Base-by-base conservation (phyloP, 92 coral and sea anemone species). In the Ricordea florida region DNA sequence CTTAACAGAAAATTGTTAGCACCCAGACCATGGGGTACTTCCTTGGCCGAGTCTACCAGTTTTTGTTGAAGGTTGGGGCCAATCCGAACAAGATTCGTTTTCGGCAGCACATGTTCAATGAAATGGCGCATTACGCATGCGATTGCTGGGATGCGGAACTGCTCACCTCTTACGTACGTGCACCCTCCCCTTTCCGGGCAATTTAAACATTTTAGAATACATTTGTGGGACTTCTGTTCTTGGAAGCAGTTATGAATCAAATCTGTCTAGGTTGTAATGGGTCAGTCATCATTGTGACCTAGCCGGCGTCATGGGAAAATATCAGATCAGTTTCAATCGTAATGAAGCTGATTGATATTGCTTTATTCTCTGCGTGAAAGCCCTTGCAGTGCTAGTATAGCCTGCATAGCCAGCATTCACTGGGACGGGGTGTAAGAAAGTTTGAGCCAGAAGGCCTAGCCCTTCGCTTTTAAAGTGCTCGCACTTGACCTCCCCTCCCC, bases 121-220 rank as follows among this genome's bases (percentile, higher is more conserved):
- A 94, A 64, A 94, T 94, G 98, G 98, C 98, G 8, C 98, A 94
- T 68, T 94, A 94, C 48, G 98, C 98, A 6, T 94, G 98, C 59
- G 98, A 94, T 59, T 94, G 98, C 59, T 94, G 98, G 98, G 98
- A 94, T 60, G 97, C 96, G 4, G 98, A 94, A 72, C 89, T 94
- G 18, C 87, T 84, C 43, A 94, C 92, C 29, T 94, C 98, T 11
- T 94, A 85, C 71, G 98, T 94, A 61, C 88, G 98, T 74, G 10
- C 15, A 14, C 11, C 16, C 30, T 70, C 10, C 2, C 23, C 42
- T 16, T 4, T 33, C n/a, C 10, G 30, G 11, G n/a, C n/a, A n/a
- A n/a, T n/a, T n/a, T n/a, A n/a, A n/a, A n/a, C n/a, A n/a, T n/a
- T n/a, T n/a, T n/a, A n/a, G n/a, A n/a, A n/a, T n/a, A n/a, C n/a